These are phyloP conservation scores for Altica lythri DNA, from an alignment of 2,888 invertebrate genomes.

Conservation along the genomic window DNA sequence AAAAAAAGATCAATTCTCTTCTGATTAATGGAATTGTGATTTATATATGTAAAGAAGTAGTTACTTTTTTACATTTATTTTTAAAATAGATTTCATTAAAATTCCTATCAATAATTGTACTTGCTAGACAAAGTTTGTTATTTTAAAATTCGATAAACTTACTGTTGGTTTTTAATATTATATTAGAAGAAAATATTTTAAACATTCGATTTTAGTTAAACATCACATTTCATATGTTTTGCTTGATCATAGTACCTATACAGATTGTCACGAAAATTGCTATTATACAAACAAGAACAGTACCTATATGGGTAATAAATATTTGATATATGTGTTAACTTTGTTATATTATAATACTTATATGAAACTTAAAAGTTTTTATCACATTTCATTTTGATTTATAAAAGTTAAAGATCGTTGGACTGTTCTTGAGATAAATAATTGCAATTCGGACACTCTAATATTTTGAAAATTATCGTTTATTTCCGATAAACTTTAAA, in stretches of 20 bases:
- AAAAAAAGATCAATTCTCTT: no score
- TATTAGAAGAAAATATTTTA: slow-evolving; percentile 48
- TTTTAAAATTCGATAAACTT: slow-evolving; percentile 25
- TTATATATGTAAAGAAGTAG: no score
- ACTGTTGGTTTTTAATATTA: slow-evolving; percentile 1
- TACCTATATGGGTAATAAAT: neutral
- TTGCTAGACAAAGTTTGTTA: slow-evolving; percentile 21
- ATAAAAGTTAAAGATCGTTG: no score
- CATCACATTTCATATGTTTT: slow-evolving; percentile 49
- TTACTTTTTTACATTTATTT: no score
- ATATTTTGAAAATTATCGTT: slow-evolving; percentile 36
- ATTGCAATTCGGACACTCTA: slow-evolving; percentile 6
- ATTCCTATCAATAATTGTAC: slow-evolving; percentile 20
- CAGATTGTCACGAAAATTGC: neutral
- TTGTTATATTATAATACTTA: no score
- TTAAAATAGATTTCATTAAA: slow-evolving; percentile 9
- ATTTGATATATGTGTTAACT: no score
- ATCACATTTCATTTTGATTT: no score
- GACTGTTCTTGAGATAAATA: neutral
- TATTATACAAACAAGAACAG: neutral
- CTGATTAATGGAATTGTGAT: no score
- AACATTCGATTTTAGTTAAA: slow-evolving; percentile 44
- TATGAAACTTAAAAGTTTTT: no score
- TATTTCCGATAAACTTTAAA: slow-evolving; percentile 56
- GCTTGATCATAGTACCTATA: slow-evolving; percentile 26